Evolutionary conservation across 2,888 invertebrate species (phyloP).

Genomic region (Caenorhabditis drosophilae): DNA sequence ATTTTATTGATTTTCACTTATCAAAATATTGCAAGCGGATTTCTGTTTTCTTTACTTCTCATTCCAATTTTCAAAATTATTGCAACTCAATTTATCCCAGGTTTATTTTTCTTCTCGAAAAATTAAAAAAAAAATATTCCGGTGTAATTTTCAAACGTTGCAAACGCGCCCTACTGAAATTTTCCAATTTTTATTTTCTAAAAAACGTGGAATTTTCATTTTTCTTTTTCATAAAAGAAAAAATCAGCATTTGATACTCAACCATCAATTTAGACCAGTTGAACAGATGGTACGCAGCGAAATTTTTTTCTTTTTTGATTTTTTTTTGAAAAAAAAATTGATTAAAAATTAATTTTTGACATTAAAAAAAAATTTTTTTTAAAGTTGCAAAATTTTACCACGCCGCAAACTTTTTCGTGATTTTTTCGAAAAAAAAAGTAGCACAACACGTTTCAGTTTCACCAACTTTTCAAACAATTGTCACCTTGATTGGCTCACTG

Average conservation of each 20-base stretch:
- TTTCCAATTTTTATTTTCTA: neutral
- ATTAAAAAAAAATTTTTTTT: too few species aligned
- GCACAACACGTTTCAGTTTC: neutral
- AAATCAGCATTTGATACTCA: too few species aligned
- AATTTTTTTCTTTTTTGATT: neutral
- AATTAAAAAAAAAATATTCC: too few species aligned
- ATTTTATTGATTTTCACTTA: conserved; percentile 45
- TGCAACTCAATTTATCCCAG: neutral
- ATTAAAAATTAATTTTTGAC: too few species aligned
- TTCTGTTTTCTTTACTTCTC: conserved; percentile 42
- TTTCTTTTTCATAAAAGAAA: too few species aligned
- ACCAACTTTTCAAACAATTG: conserved; percentile 8
- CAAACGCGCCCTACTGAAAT: neutral
- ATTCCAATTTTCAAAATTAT: conserved; percentile 30
- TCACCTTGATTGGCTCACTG: conserved; percentile 36
- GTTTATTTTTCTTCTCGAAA: too few species aligned
- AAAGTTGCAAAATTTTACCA: too few species aligned
- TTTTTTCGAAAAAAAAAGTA: neutral
- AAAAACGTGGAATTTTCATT: neutral
- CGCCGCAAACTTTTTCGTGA: neutral
- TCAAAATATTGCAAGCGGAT: conserved; percentile 52
- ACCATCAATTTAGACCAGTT: too few species aligned
- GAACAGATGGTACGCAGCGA: too few species aligned
- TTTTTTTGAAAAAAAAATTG: too few species aligned
- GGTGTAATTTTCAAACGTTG: too few species aligned